Base-by-base conservation (phyloP, 2,113 vertebrate species). In the Elaphurus davidianus region DNA sequence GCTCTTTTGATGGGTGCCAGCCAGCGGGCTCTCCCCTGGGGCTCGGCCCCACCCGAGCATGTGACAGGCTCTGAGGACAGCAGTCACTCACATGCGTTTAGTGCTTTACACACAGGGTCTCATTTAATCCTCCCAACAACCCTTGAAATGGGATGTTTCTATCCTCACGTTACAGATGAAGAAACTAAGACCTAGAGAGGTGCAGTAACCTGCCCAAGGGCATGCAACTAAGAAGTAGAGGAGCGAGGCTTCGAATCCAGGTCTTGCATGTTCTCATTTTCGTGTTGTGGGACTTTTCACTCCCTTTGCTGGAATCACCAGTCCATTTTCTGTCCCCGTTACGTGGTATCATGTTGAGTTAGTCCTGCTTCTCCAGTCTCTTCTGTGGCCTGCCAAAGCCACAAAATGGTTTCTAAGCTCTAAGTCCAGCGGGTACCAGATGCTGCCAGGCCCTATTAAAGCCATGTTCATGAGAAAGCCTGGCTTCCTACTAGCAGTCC, bases 11-110 rank as follows among this genome's bases (percentile, higher is more conserved):
- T 3, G 13, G 8, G 57, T 33, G 0, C 33, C 1, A 2, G 25
- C 78, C 36, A 10, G 21, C 7, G 0, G 17, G 13, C 15, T 43
- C 28, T n/a, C 57, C 57, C 57, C 17, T 9, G 25, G 59, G 54
- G 27, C 62, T 21, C 71, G 3, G 52, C 28, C 27, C 50, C 40
- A 7, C 76, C n/a, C 11, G 2, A 10, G 15, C 1, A 4, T 6
- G 6, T 12, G 11, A 47, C 45, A 23, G 47, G 5, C n/a, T 17
- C 40, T 19, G 3, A 13, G 15, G 25, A 8, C 1, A 23, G 3
- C 36, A 25, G 62, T n/a, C 19, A 45, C 36, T 21, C 10, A 13
- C 11, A 3, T 4, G 16, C 7, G 0, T 4, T 5, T 6, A 40
- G 62, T 5, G 36, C 13, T n/a, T 30, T 47, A 6, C 28, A 0